Conservation (phyloP, 1,140 invertebrate genomes). For the Atta colombica region DNA sequence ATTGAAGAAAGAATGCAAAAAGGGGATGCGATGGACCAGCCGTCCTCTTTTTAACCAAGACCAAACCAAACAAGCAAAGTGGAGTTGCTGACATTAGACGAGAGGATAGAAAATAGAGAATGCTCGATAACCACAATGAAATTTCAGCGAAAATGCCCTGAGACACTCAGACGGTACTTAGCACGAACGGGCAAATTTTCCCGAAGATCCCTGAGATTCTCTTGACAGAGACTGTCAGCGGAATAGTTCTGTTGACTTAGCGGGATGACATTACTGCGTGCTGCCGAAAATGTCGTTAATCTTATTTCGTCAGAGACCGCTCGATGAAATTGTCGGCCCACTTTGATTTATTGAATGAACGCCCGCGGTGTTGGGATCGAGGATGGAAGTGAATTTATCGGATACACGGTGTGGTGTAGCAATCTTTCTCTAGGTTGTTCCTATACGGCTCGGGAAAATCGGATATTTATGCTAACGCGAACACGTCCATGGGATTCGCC, state of each 20-base stretch:
- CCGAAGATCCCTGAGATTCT: conserved; percentile 8
- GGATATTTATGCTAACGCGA: conserved; percentile 65
- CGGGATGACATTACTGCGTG: conserved; percentile 30
- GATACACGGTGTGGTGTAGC: conserved; percentile 39
- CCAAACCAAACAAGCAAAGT: conserved; percentile 7
- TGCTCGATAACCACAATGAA: conserved; percentile 48
- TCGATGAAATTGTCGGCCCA: conserved; percentile 57
- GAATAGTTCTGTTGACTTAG: conserved; percentile 67
- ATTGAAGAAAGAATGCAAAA: conserved; percentile 35
- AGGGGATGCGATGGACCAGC: neutral
- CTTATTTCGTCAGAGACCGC: conserved; percentile 63
- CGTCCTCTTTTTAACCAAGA: conserved; percentile 30
- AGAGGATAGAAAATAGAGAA: conserved; percentile 51
- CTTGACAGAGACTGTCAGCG: conserved; percentile 50
- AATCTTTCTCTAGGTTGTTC: conserved; percentile 60
- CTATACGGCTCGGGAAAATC: conserved; percentile 53
- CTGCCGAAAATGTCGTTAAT: conserved; percentile 64
- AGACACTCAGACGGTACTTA: conserved; percentile 47
- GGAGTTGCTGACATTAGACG: neutral
- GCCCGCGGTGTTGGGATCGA: conserved; percentile 20
- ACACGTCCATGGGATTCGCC: conserved; percentile 61
- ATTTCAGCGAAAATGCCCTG: conserved; percentile 25
- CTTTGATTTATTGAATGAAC: conserved; percentile 68
- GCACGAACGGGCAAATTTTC: conserved; percentile 51
- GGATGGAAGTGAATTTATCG: conserved; percentile 48